Evolutionary conservation across 2,888 invertebrate species (phyloP), one percentile per base, ranked within the genome.

Genomic region (Tineola bisselliella): DNA sequence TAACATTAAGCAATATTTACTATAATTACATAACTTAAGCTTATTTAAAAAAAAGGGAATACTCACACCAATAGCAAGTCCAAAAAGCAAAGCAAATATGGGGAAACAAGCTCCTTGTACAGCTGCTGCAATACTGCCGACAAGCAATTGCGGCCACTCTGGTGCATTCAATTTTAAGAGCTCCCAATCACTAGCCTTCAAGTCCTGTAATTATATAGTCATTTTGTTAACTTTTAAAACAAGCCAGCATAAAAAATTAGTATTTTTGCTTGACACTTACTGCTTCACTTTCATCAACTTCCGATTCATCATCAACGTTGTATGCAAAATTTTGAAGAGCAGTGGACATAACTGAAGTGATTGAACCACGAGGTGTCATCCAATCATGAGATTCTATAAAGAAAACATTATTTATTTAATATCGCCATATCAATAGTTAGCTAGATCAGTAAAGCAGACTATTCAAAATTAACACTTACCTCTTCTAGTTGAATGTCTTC

Each of bases 41-140:
- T 31, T 31, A 31, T 31, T 31, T 31, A 31, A 31, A 31, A 31
- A 10, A n/a, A n/a, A n/a, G n/a, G n/a, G n/a, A n/a, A n/a, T 38
- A 68, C 84, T 76, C 74, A 90, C 89, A 64, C 88, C 89, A 66
- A 90, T 88, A 8, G 91, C 88, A 68, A 90, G 90, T 57, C 92
- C 92, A 68, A 92, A 92, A 0, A 93, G 81, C n/a, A 92, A 75
- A 0, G 92, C 91, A 69, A 91, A 92, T 0, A 87, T 86, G 3
- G 92, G 92, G 66, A 91, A 90, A 61, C 90, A 89, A 0, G 89
- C 87, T 8, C 93, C 93, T 61, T 91, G 90, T 2, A 89, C 70
- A 25, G 89, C 82, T 0, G 92, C 89, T 1, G 91, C 90, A 1
- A 92, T 70, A n/a, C 89, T 87, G 12, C 90, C 90, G n/a, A 90